phyloP scores from a whole-genome alignment of 2,113 vertebrate genomes.

The Neomonachus schauinslandi region DNA sequence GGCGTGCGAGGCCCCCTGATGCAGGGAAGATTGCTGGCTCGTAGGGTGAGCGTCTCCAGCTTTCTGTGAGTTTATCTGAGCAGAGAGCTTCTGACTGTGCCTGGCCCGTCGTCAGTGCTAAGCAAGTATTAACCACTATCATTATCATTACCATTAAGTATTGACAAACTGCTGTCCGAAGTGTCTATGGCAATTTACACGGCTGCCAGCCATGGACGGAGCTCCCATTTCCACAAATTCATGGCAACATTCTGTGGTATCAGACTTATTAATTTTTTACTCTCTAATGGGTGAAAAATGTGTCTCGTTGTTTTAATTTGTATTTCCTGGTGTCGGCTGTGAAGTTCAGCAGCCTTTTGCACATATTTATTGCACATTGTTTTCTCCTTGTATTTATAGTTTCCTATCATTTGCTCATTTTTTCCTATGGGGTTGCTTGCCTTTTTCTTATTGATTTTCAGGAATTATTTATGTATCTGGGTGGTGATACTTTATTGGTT shows the following conservation, averaged over 20 bases:
- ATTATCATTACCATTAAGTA: fast-evolving
- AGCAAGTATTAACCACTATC: fast-evolving
- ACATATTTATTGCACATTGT: neutral
- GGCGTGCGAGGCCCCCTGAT: fast-evolving
- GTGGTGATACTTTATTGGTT: neutral
- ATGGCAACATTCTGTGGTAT: fast-evolving
- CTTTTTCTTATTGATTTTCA: constrained; percentile 66
- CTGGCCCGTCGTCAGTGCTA: fast-evolving
- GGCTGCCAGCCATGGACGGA: fast-evolving
- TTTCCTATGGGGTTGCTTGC: neutral
- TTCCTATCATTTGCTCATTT: constrained; percentile 17
- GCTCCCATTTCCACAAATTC: neutral
- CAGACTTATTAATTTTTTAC: neutral
- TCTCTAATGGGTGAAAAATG: constrained; percentile 7
- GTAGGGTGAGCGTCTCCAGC: fast-evolving
- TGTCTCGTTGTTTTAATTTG: constrained; percentile 61
- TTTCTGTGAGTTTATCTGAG: fast-evolving
- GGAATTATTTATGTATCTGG: constrained; percentile 66
- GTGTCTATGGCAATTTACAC: fast-evolving
- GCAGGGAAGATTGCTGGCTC: fast-evolving
- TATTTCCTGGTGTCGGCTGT: neutral
- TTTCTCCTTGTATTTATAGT: constrained; percentile 38
- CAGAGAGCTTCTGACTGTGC: neutral
- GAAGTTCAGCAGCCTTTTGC: neutral
- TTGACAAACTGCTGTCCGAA: fast-evolving